Base-by-base conservation (phyloP, 2,113 vertebrate genomes). In the Agapornis roseicollis region DNA sequence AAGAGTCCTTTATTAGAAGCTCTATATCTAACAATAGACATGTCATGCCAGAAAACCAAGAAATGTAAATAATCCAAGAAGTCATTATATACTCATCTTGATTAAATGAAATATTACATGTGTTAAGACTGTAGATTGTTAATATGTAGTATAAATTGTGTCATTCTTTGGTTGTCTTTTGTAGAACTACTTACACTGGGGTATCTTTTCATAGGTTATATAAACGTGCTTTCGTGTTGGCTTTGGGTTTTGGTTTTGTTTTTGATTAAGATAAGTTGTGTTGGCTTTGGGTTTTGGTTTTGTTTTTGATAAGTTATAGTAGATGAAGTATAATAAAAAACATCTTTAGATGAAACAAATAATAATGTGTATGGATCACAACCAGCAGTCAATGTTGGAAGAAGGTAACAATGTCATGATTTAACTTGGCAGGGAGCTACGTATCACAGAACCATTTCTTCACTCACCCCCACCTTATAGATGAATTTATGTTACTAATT, bases 231-330 rank as follows among this genome's bases (percentile, higher is more conserved):
- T 77, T 73, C 53, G 11, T 37, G 9, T 8, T 42, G 4, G 3
- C 8, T 66, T 33, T 27, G 7, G 5, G 1, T 7, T 53, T 17
- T 58, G 2, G 7, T 11, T 42, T n/a, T 13, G 23, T 27, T 47
- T 15, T 19, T 17, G 5, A 58, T 33, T 55, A 33, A 19, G 53
- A 55, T 55, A 55, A 55, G 3, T 72, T 56, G 19, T 42, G 11
- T 11, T 37, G 2, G 2, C 6, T 20, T 50, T 7, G 2, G 4
- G 11, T 6, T 63, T 10, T 29, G 3, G 1, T 56, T 81, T 46
- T 66, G 23, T 1, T 37, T 69, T 31, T 3, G 22, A 10, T 23
- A 49, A 41, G 1, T 28, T 58, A 10, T 46, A 27, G 46, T 3
- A 5, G 15, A 20, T 41, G 16, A 66, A 5, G 4, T 70, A 44